phyloP scores from a whole-genome alignment of 2,113 vertebrate genomes.

The Tragelaphus imberbis region DNA sequence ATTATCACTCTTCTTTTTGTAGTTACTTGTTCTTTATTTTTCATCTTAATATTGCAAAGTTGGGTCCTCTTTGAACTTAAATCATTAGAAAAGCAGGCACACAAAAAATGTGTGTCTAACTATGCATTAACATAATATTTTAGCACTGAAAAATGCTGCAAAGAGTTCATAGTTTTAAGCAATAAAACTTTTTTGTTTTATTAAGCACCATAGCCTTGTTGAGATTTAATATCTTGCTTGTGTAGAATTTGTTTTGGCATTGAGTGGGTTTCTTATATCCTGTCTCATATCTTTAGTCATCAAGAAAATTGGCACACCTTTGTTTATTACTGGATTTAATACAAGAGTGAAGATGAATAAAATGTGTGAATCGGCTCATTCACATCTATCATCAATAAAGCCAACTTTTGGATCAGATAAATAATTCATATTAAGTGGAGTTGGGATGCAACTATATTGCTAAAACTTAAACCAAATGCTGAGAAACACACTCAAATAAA shows the following conservation, averaged over 20 bases:
- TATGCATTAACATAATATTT: not conserved
- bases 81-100: not conserved
- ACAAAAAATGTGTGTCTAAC: not conserved
- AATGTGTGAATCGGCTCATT: not conserved
- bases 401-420: not conserved
- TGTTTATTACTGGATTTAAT: not conserved
- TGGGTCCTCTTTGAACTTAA: not conserved
- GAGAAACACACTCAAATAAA: not conserved
- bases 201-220: not conserved
- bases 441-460: not conserved
- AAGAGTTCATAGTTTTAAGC: not conserved
- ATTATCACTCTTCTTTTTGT: not conserved
- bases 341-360: not conserved
- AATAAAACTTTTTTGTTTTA: not conserved
- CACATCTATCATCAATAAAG: not conserved
- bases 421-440: not conserved
- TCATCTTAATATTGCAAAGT: not conserved
- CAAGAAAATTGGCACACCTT: not conserved
- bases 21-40: not conserved
- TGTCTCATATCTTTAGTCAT: not conserved
- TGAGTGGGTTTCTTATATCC: not conserved
- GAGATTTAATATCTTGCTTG: not conserved
- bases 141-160: not conserved
- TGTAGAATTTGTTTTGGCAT: not conserved
- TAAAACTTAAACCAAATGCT: not conserved